A percentile compares a stretch with the other conserved stretches of the same genome.
phyloP scores from a whole-genome alignment of 2,888 invertebrate genomes.

The Pseudococcus jackbeardsleyi region DNA sequence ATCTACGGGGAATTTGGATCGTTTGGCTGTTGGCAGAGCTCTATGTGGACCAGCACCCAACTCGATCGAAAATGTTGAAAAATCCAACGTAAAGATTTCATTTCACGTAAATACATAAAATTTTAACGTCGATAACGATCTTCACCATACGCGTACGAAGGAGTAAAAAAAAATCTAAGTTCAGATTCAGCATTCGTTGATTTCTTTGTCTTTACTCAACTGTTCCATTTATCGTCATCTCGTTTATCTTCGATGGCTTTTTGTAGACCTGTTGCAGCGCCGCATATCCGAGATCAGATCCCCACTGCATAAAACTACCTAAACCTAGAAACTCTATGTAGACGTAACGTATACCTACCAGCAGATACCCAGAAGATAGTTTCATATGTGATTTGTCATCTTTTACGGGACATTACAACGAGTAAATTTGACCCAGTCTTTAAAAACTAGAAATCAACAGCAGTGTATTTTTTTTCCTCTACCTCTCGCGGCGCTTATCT shows the following conservation, averaged over 20 bases:
- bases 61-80: neutral
- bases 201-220: slow-evolving; percentile 26
- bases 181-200: neutral
- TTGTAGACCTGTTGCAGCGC: slow-evolving; percentile 25
- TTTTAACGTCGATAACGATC: slow-evolving; percentile 33
- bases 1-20: neutral
- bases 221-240: slow-evolving; percentile 30
- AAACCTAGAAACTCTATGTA: neutral
- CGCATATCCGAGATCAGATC: neutral
- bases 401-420: slow-evolving; percentile 8
- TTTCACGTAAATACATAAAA: slow-evolving; percentile 25
- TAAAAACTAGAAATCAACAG: slow-evolving; percentile 3
- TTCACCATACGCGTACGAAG: neutral
- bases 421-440: slow-evolving; percentile 42
- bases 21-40: neutral
- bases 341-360: neutral
- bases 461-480: neutral
- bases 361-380: slow-evolving; percentile 33
- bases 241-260: slow-evolving; percentile 1
- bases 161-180: neutral
- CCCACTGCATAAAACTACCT: slow-evolving; percentile 8
- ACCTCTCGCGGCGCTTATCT: neutral
- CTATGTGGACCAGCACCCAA: neutral
- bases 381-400: slow-evolving; percentile 46
- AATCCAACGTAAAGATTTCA: neutral